Base-by-base conservation (phyloP, 2,888 invertebrate species). In the Sericinus montela region DNA sequence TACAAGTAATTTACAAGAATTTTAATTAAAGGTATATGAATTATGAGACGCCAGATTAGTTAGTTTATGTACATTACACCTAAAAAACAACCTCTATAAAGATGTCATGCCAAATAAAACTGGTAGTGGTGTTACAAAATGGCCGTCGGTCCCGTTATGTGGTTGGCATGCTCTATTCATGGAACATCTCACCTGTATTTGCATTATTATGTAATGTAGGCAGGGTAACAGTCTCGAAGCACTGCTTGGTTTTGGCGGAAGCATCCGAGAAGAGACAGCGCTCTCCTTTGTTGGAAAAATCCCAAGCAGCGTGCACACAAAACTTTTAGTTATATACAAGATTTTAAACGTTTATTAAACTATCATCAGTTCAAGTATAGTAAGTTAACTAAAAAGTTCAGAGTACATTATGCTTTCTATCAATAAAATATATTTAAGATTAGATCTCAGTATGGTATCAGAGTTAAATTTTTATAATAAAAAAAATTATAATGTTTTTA, bases 101-200 rank as follows among this genome's bases (percentile, higher is more conserved):
- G 7, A 23, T 7, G 7, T 2, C 42, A 42, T 42, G 42, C 43
- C 43, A 8, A 43, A 43, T 34, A 38, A 49, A 29, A 43, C 14
- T 29, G n/a, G 13, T 19, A 19, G 19, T 19, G 19, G 28, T 37
- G 23, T 45, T 45, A 45, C 23, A 11, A 32, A 38, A 16, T 19
- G 16, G 14, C 37, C 29, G 6, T n/a, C 37, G 37, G 13, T 45
- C 30, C 45, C 38, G 10, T 28, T 29, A 11, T 28, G n/a, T 50
- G 55, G 45, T 16, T 41, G 53, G 59, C 60, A 63, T 53, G 63
- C 72, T 68, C 83, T 71, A 72, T 79, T 80, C 60, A 72, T 73
- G 83, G 67, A 83, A 78, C 77, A 73, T 71, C 87, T 87, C 86
- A 88, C 87, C 87, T 88, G 87, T 55, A 88, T 64, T 70, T 86